A percentile compares a stretch with the other conserved stretches of the same genome.
Evolutionary conservation across 2,888 invertebrate species (phyloP).

Genomic region (Apamea sordens): DNA sequence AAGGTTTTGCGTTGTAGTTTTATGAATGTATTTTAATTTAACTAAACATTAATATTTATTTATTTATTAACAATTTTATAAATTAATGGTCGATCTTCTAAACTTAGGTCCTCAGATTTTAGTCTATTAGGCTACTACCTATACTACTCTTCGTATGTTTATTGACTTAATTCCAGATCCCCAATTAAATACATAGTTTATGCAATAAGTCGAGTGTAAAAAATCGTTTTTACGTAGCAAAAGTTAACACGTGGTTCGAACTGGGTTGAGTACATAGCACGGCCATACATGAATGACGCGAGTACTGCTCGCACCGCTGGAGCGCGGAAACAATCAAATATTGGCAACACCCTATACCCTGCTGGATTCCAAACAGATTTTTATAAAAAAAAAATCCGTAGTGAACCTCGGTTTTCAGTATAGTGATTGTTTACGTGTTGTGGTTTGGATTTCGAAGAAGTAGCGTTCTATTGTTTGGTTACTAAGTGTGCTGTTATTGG

Average conservation of each 20-base stretch:
- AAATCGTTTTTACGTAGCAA: constrained; percentile 42
- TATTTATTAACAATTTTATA: too few species aligned
- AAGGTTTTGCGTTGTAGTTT: too few species aligned
- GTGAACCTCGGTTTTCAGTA: constrained; percentile 40
- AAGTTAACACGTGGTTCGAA: constrained; percentile 50
- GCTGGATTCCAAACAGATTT: constrained; percentile 56
- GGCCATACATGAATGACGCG: constrained; percentile 61
- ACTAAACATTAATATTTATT: too few species aligned
- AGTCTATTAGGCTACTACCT: background rate
- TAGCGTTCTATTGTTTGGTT: constrained; percentile 8
- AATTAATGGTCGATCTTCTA: background rate
- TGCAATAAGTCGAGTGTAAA: constrained; percentile 26
- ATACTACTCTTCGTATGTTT: background rate
- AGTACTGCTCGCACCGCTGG: constrained; percentile 64
- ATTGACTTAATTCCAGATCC: background rate
- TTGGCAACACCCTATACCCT: constrained; percentile 62
- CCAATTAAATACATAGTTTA: background rate
- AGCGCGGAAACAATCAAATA: constrained; percentile 72
- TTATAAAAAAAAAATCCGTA: constrained; percentile 36
- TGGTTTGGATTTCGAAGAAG: constrained; percentile 18
- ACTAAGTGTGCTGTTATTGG: background rate
- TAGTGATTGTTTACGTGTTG: constrained; percentile 44
- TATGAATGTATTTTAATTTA: too few species aligned
- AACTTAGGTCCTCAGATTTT: background rate
- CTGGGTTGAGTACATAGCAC: constrained; percentile 54